These are phyloP conservation scores for Rhea americana DNA, from an alignment of 2,113 vertebrate species.

Conservation along the genomic window DNA sequence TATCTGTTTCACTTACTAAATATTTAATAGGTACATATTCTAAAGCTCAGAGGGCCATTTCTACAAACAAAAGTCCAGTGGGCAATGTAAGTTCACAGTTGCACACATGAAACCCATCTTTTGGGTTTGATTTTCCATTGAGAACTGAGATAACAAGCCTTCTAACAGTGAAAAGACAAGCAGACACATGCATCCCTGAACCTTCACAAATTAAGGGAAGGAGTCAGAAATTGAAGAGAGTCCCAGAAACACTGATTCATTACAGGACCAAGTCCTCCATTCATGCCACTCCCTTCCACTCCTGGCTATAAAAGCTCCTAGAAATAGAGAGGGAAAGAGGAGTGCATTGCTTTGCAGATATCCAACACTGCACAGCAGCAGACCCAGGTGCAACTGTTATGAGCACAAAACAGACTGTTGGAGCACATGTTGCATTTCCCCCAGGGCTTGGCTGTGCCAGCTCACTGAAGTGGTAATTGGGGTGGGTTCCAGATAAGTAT, in stretches of 20 bases:
- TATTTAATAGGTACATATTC: neutral
- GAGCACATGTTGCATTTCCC: neutral
- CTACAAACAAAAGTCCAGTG: neutral
- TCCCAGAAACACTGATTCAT: neutral
- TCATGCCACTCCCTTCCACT: neutral
- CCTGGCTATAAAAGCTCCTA: neutral
- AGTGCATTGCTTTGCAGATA: neutral
- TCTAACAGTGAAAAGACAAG: neutral
- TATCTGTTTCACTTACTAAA: neutral
- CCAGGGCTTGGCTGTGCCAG: neutral
- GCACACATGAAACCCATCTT: neutral
- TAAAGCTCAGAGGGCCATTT: neutral
- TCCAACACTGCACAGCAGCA: fast-evolving
- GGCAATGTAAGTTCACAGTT: neutral
- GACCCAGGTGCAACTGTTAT: neutral
- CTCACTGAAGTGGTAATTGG: neutral
- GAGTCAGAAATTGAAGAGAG: neutral
- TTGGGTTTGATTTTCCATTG: neutral
- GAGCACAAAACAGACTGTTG: neutral
- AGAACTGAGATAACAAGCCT: neutral
- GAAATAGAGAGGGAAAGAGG: neutral
- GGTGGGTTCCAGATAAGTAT: neutral
- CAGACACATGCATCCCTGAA: neutral
- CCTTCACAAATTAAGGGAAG: neutral
- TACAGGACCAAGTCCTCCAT: neutral